Evolutionary conservation across 2,797 vertebrate species (phyloP).

Genomic region (Darevskia nairensis): DNA sequence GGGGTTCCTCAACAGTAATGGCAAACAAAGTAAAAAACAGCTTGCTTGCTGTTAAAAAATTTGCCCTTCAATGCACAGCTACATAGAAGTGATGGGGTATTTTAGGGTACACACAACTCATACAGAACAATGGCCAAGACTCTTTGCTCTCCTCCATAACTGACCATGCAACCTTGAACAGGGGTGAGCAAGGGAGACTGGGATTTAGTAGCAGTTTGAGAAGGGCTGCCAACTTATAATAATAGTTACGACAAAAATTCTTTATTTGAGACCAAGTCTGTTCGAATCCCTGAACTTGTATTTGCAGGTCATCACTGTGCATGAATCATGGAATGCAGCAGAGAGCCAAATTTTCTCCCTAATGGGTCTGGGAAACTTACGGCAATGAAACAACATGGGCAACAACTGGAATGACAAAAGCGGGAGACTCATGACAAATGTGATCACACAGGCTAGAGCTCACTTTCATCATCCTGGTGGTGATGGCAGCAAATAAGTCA

Average conservation of each 20-base stretch:
- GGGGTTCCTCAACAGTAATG: background rate
- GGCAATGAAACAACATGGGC: too few relatives aligned
- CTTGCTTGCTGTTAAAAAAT: background rate
- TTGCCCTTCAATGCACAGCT: background rate
- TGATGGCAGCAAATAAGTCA: background rate
- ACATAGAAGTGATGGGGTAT: background rate
- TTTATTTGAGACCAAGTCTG: too few relatives aligned
- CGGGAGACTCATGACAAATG: background rate
- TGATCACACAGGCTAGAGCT: background rate
- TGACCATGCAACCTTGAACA: background rate
- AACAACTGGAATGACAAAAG: background rate
- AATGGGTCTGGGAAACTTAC: too few relatives aligned
- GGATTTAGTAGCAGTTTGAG: too few relatives aligned
- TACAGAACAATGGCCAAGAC: background rate
- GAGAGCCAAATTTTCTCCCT: background rate
- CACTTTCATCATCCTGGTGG: background rate
- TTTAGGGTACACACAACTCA: background rate
- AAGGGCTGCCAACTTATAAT: too few relatives aligned
- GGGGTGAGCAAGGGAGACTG: too few relatives aligned
- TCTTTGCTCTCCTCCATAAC: background rate
- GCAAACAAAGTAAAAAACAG: background rate
- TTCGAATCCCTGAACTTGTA: background rate
- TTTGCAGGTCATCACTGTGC: background rate
- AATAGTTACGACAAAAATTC: too few relatives aligned
- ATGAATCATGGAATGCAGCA: background rate